Evolutionary conservation across 2,888 invertebrate species (phyloP).

Genomic region (Serripes groenlandicus): DNA sequence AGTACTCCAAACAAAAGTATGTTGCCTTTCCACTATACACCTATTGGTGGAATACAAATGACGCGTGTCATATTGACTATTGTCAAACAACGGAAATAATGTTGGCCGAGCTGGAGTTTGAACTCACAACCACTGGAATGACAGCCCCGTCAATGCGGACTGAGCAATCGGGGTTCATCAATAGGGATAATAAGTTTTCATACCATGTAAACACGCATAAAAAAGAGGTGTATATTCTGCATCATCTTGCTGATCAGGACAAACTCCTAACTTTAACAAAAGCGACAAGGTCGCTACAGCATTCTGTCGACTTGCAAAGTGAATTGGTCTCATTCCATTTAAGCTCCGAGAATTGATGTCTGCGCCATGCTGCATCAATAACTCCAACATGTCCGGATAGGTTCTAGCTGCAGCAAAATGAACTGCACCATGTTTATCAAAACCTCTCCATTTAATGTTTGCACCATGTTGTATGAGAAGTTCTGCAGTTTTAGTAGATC

Average conservation of each 20-base stretch:
- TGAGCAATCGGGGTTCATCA: too few relatives aligned
- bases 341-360: neutral
- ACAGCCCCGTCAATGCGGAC: too few relatives aligned
- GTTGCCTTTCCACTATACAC: too few relatives aligned
- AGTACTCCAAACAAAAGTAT: too few relatives aligned
- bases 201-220: conserved; percentile 26
- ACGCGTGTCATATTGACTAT: too few relatives aligned
- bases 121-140: too few relatives aligned
- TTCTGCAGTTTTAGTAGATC: neutral
- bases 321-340: conserved; percentile 14
- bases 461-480: conserved; percentile 26
- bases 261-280: conserved; percentile 15
- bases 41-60: too few relatives aligned
- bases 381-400: neutral
- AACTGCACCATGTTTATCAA: neutral
- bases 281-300: neutral
- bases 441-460: conserved; percentile 10
- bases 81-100: too few relatives aligned
- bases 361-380: conserved; percentile 17
- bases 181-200: neutral
- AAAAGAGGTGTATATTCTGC: conserved; percentile 18
- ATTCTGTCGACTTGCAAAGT: conserved; percentile 20
- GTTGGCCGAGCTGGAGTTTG: too few relatives aligned
- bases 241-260: conserved; percentile 10
- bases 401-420: conserved; percentile 19